Evolutionary conservation across 2,113 vertebrate species (phyloP), one percentile per base, ranked within the genome.

Genomic region (Thamnaconus septentrionalis): DNA sequence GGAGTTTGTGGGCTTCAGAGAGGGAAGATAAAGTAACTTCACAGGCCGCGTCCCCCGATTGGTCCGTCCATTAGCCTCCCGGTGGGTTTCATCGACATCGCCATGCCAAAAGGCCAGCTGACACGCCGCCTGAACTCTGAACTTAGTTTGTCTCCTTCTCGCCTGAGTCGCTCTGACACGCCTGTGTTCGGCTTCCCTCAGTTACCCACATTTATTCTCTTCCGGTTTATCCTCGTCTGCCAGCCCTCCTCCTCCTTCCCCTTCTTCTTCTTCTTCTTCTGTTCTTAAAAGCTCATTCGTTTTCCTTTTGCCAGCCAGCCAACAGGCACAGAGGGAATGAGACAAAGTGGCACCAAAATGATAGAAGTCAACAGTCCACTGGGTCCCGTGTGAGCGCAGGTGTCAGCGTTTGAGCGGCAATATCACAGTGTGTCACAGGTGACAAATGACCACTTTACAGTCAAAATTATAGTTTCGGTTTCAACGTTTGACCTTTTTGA

Each of bases 11-110:
- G 59, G 61, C 76, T 83, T 66, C 78, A 53, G 71, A 67, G 73
- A 67, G 66, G 43, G 48, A n/a, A 76, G 84, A 88, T 86, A 85
- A 82, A 84, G 73, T 44, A n/a, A 42, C 72, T 52, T 71, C 74
- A 66, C 75, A 73, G 61, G 69, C 56, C 6, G 9, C 7, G 10
- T 57, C 59, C 9, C 12, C 59, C 7, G 43, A 12, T 60, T 71
- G 18, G 0, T 53, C 67, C 57, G 4, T 69, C 78, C 68, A 72
- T 88, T 85, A 76, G 69, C 61, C 71, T 67, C 65, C 18, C 18
- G 2, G 18, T 31, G 18, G 18, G 18, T 31, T 31, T 31, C 18
- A 31, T 31, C 18, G 18, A 31, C 18, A 31, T 31, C 18, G 18
- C 18, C 18, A 31, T 31, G 18, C 18, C 18, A 31, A 31, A 31